A percentile compares a stretch with the other conserved stretches of the same genome.
phyloP scores from a whole-genome alignment of 2,113 vertebrate species.

The Platysteira castanea region DNA sequence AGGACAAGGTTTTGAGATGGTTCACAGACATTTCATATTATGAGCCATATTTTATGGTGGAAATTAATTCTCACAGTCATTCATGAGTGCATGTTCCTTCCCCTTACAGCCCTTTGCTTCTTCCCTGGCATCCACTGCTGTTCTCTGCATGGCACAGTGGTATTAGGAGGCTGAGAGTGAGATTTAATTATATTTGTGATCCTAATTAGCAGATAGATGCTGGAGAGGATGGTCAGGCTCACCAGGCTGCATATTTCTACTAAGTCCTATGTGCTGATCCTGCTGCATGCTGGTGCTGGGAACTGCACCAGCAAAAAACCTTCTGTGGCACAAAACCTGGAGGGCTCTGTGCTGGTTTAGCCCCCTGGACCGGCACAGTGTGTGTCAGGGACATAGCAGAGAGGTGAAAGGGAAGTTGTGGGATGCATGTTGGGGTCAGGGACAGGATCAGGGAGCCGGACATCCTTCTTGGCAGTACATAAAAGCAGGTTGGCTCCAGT shows the following conservation, averaged over 20 bases:
- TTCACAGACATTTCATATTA: not conserved
- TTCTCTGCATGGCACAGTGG: not conserved
- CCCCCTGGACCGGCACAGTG: not conserved
- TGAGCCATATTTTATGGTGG: not conserved
- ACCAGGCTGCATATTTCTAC: not conserved
- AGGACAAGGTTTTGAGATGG: not conserved
- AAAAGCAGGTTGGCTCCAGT: not conserved
- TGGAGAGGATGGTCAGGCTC: not conserved
- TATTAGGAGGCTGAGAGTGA: not conserved
- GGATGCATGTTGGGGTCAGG: not conserved
- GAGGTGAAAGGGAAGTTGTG: not conserved
- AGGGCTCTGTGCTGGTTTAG: not conserved
- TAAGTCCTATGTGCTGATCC: not conserved
- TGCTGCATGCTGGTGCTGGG: not conserved
- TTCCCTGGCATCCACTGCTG: not conserved
- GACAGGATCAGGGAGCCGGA: not conserved
- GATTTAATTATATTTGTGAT: not conserved
- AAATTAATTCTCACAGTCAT: constrained; percentile 12
- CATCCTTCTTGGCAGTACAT: not conserved
- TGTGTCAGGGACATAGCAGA: not conserved
- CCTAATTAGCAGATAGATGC: not conserved
- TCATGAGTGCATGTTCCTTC: not conserved
- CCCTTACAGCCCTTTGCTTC: not conserved
- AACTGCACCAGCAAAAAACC: not conserved
- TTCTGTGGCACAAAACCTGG: not conserved